phyloP scores from a whole-genome alignment of 2,888 invertebrate species.

The Drosophila fulvimacula region DNA sequence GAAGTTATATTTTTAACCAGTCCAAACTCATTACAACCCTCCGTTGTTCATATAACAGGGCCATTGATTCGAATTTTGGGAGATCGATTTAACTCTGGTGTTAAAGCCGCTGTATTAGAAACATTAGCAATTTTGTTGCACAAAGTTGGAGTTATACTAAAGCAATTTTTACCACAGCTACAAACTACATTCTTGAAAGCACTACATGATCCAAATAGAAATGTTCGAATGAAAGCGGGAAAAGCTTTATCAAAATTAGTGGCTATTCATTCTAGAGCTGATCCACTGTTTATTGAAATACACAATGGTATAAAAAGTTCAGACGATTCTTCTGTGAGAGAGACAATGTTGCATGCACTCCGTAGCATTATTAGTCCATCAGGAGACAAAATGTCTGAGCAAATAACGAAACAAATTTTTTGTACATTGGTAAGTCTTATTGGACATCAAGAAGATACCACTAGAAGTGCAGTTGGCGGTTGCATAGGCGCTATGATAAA shows the following conservation, averaged over 20 bases:
- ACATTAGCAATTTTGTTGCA: conserved; percentile 95
- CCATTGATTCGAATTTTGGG: conserved; percentile 98
- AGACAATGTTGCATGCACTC: conserved; percentile 96
- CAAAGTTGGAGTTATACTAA: conserved; percentile 97
- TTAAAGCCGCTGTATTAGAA: conserved; percentile 98
- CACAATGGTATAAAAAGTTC: conserved; percentile 93
- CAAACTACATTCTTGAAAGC: conserved; percentile 99
- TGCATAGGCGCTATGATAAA: conserved; percentile 94
- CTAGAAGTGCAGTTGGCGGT: conserved; percentile 93
- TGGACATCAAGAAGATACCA: conserved; percentile 91
- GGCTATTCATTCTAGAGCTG: conserved; percentile 95
- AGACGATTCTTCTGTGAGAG: conserved; percentile 93
- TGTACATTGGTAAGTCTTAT: conserved; percentile 89
- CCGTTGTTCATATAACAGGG: conserved; percentile 98
- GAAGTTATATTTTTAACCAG: conserved; percentile 89
- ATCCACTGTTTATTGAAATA: conserved; percentile 97
- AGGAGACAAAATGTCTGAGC: conserved; percentile 95
- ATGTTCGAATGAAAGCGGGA: conserved; percentile 95
- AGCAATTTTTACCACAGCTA: conserved; percentile 98
- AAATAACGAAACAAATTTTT: conserved; percentile 90
- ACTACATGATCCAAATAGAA: conserved; percentile 94
- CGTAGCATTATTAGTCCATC: conserved; percentile 93
- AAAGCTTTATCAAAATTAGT: conserved; percentile 94
- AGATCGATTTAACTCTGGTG: conserved; percentile 96
- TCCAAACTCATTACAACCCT: conserved; percentile 95